Evolutionary conservation across 2,888 invertebrate genomes (phyloP), one percentile per base, ranked within the genome.

Genomic region (Drosophila fungiperda): DNA sequence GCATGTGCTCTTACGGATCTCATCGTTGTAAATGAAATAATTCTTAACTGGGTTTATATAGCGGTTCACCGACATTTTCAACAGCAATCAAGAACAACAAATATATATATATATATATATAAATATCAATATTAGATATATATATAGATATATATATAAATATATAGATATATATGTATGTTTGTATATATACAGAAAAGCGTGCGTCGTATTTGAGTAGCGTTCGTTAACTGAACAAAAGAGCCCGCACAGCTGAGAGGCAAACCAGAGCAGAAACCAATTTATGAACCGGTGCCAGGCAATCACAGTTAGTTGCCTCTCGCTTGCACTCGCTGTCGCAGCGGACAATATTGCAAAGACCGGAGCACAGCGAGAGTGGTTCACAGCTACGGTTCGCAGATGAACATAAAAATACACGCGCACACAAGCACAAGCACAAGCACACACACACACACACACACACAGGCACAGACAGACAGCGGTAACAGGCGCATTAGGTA

Each of bases 231-330:
- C 80, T 82, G 67, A 82, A 68, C 72, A 53, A 66, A 35, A 65
- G 52, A 40, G 53, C 12, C 58, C 73, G 73, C 57, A 77, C 74
- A 74, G 64, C 67, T 63, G 61, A 72, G 65, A 57, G 52, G 17
- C 68, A 77, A 82, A 78, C 79, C 80, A 82, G 80, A 64, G 74
- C 69, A 82, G 81, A 80, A 82, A 80, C 83, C 83, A 80, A 76
- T 74, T 80, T 76, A 61, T 76, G 81, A 81, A 83, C 81, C 81
- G 71, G 73, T 83, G 72, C 79, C 79, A 75, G 55, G 57, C 75
- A 73, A 71, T 67, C 75, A 68, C 62, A 74, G 64, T 66, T 78
- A 58, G 52, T 26, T 45, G 53, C 52, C 49, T 68, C 73, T 76
- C 76, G 52, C 54, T 69, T 68, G 57, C 68, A 67, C 80, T 26